A percentile compares a stretch with the other conserved stretches of the same genome.
These are phyloP conservation scores for Caenorhabditis japonica DNA, from an alignment of 2,888 invertebrate species.

Conservation along the genomic window DNA sequence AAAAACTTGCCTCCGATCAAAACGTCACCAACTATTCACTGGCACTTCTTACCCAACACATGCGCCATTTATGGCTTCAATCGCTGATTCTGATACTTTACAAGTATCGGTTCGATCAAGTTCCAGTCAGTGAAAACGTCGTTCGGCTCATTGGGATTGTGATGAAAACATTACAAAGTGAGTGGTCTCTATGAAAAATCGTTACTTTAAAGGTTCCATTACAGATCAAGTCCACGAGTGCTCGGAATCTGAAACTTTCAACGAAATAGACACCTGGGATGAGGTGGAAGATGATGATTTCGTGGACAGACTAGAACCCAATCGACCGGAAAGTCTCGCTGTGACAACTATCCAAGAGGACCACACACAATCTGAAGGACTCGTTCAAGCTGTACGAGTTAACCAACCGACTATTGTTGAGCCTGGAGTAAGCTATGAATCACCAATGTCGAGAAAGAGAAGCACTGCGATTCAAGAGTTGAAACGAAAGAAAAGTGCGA, in stretches of 20 bases:
- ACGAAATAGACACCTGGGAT: constrained; percentile 61
- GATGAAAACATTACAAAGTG: constrained; percentile 87
- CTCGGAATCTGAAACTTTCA: constrained; percentile 42
- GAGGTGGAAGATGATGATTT: constrained; percentile 53
- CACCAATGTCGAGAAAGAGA: constrained; percentile 18
- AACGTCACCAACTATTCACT: constrained; percentile 84
- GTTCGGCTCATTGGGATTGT: constrained; percentile 89
- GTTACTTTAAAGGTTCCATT: constrained; percentile 6
- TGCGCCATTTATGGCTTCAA: constrained; percentile 91
- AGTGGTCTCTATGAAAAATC: constrained; percentile 6
- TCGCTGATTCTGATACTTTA: constrained; percentile 92
- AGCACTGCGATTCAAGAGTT: constrained; percentile 15
- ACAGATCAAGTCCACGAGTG: constrained; percentile 61
- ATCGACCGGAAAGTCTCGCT: constrained; percentile 68
- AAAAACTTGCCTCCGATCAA: constrained; percentile 81
- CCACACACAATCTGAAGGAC: constrained; percentile 17
- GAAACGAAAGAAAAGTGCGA: constrained; percentile 47
- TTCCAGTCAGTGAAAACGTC: constrained; percentile 81
- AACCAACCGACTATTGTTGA: constrained; percentile 54
- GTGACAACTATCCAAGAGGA: constrained; percentile 57
- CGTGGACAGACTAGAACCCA: constrained; percentile 39
- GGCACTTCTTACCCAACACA: constrained; percentile 56
- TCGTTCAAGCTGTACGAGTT: constrained; percentile 30
- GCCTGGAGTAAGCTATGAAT: constrained; percentile 24
- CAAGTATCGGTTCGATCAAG: constrained; percentile 82